Percentiles rank a stretch among this genome's conserved stretches.
These are phyloP conservation scores for Endotricha flammealis DNA, from an alignment of 2,888 invertebrate species.

Conservation along the genomic window DNA sequence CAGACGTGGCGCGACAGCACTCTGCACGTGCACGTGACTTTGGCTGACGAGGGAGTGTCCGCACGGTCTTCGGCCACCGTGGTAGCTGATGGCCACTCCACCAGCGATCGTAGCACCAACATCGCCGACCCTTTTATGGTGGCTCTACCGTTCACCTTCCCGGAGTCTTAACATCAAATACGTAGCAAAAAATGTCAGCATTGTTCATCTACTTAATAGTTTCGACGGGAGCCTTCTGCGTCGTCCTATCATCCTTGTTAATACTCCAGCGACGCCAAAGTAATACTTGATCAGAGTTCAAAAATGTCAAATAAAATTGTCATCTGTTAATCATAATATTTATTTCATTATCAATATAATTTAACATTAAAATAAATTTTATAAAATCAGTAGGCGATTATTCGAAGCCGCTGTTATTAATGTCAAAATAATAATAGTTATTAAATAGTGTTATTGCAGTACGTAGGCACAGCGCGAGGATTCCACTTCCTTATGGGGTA, in stretches of 20 bases:
- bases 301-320: slow-evolving; percentile 28
- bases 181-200: slow-evolving; percentile 25
- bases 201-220: slow-evolving; percentile 25
- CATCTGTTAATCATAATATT: slow-evolving; percentile 65
- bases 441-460: slow-evolving; percentile 25
- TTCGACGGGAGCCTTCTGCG: slow-evolving; percentile 22
- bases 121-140: slow-evolving; percentile 62
- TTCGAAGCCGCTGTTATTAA: slow-evolving; percentile 54
- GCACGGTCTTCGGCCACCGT: slow-evolving; percentile 30
- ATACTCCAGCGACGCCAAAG: slow-evolving; percentile 12
- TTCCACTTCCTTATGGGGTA: slow-evolving; percentile 66
- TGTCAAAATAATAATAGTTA: slow-evolving; percentile 43
- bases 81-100: slow-evolving; percentile 24
- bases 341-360: slow-evolving; percentile 63
- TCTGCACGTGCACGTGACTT: slow-evolving; percentile 62
- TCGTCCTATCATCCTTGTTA: slow-evolving; percentile 25
- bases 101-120: slow-evolving; percentile 44
- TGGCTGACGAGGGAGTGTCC: slow-evolving; percentile 34
- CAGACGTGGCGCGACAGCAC: slow-evolving; percentile 68
- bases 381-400: slow-evolving; percentile 60
- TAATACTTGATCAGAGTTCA: background rate
- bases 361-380: slow-evolving; percentile 57
- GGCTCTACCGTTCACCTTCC: slow-evolving; percentile 37
- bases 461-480: slow-evolving; percentile 40
- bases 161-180: slow-evolving; percentile 27